These are phyloP conservation scores for Marmota flaviventris DNA, from an alignment of 2,113 vertebrate genomes.

Conservation along the genomic window DNA sequence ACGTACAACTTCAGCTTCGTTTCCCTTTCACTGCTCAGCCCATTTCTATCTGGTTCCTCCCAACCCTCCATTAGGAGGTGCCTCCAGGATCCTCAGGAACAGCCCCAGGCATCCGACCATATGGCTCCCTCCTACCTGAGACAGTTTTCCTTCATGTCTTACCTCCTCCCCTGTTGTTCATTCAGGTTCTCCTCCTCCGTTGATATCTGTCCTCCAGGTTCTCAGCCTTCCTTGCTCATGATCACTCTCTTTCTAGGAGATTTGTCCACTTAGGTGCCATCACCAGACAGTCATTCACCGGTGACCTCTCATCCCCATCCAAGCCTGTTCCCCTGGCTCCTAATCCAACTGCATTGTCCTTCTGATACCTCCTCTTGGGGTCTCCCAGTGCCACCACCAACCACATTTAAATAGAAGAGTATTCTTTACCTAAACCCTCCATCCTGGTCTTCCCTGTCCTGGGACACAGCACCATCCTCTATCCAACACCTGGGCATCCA, in stretches of 20 bases:
- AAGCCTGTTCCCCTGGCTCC: not conserved
- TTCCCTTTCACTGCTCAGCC: not conserved
- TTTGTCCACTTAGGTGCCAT: fast-evolving
- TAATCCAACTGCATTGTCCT: no score
- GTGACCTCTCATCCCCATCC: no score
- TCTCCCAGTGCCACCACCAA: not conserved
- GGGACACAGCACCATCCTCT: no score
- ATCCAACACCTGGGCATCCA: not conserved
- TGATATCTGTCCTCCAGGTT: not conserved
- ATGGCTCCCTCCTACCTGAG: no score
- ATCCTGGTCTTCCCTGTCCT: not conserved
- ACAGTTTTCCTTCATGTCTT: no score
- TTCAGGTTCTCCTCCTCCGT: no score
- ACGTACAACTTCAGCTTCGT: not conserved
- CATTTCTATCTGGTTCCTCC: no score
- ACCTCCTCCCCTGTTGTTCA: not conserved
- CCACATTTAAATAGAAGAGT: not conserved
- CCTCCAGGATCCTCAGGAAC: no score
- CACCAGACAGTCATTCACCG: not conserved
- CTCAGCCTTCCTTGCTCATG: not conserved
- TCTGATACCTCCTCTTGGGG: not conserved
- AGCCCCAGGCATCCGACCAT: no score
- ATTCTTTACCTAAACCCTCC: not conserved
- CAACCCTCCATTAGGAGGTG: no score
- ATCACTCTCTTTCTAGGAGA: not conserved